A percentile compares a stretch with the other conserved stretches of the same genome.
Evolutionary conservation across 2,888 invertebrate genomes (phyloP).

Genomic region (Serripes groenlandicus): DNA sequence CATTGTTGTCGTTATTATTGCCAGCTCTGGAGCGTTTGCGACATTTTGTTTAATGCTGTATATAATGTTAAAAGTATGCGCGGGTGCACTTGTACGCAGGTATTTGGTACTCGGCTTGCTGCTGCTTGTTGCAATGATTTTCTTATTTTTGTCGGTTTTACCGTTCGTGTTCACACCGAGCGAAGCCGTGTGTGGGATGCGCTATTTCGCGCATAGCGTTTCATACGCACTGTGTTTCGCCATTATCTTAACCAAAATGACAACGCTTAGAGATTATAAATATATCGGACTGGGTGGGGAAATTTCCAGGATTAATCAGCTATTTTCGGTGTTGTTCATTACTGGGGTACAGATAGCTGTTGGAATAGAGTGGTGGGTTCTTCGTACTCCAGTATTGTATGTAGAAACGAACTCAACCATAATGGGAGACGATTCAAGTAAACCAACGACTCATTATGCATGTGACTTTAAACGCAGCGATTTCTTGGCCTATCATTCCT

Average conservation of each 20-base stretch:
- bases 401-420: slow-evolving; percentile 56
- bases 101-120: slow-evolving; percentile 85
- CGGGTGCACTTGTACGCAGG: slow-evolving; percentile 72
- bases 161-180: slow-evolving; percentile 86
- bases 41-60: slow-evolving; percentile 94
- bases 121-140: slow-evolving; percentile 86
- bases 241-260: slow-evolving; percentile 96
- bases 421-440: slow-evolving; percentile 50
- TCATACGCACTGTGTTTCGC: slow-evolving; percentile 93
- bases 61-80: slow-evolving; percentile 92
- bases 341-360: slow-evolving; percentile 90
- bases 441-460: slow-evolving; percentile 64
- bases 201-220: slow-evolving; percentile 86
- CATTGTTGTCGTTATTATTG: slow-evolving; percentile 93
- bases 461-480: slow-evolving; percentile 75
- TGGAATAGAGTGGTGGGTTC: slow-evolving; percentile 85
- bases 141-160: slow-evolving; percentile 85
- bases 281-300: slow-evolving; percentile 93
- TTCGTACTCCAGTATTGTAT: slow-evolving; percentile 74
- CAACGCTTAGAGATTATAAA: slow-evolving; percentile 95
- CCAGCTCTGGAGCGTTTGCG: slow-evolving; percentile 93
- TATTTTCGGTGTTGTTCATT: slow-evolving; percentile 94
- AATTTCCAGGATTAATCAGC: slow-evolving; percentile 91
- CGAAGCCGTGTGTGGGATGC: slow-evolving; percentile 85
- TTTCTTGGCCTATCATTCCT: slow-evolving; percentile 90